phyloP scores from a whole-genome alignment of 2,797 vertebrate species.

The Mustela erminea region DNA sequence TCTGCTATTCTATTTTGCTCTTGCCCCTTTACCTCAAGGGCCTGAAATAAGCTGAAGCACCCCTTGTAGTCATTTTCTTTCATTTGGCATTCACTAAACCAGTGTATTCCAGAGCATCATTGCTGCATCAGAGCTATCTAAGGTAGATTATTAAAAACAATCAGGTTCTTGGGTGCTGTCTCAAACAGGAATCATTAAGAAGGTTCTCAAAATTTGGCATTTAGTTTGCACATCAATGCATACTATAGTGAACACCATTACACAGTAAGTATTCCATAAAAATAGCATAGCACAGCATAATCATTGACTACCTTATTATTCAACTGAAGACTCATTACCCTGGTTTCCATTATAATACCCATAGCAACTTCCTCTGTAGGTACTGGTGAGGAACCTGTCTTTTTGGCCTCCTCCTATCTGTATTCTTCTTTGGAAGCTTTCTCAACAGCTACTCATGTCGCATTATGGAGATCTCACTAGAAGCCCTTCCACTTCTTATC shows the following conservation, averaged over 20 bases:
- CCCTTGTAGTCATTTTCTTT: background rate
- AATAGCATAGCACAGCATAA: background rate
- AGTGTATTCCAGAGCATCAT: background rate
- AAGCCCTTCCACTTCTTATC: background rate
- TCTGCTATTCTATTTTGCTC: constrained; percentile 25
- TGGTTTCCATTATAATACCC: background rate
- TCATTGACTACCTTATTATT: background rate
- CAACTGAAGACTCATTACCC: background rate
- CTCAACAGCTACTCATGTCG: background rate
- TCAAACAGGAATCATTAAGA: background rate
- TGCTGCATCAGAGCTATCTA: background rate
- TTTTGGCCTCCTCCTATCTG: background rate
- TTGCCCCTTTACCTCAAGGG: background rate
- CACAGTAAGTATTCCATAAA: background rate
- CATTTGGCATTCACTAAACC: background rate
- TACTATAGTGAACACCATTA: background rate
- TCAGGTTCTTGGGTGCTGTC: background rate
- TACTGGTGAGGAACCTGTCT: background rate
- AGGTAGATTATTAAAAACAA: background rate
- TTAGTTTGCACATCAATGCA: background rate
- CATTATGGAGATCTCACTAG: background rate
- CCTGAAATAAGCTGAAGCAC: background rate
- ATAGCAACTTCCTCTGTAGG: background rate
- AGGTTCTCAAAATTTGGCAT: background rate
- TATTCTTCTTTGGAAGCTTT: background rate